A percentile compares a stretch with the other conserved stretches of the same genome.
Conservation (phyloP, 2,888 invertebrate genomes). For the Lamellibrachia satsuma region DNA sequence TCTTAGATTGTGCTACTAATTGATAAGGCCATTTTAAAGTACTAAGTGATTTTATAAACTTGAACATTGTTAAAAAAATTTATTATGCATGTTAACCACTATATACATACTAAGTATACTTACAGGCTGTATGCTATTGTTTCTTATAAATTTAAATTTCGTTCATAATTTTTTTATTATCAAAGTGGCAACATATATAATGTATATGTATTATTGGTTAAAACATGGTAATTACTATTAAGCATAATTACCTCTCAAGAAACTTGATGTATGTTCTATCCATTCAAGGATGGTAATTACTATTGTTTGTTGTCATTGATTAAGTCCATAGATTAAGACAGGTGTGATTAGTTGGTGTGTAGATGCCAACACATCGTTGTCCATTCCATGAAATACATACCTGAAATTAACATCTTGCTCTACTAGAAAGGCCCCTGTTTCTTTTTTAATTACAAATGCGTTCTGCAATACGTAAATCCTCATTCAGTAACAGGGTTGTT, state of each 20-base stretch:
- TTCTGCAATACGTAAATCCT: too few species aligned
- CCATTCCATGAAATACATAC: too few species aligned
- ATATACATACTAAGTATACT: neutral
- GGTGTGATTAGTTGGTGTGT: neutral
- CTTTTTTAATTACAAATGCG: neutral
- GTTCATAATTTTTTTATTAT: neutral
- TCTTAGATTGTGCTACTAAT: too few species aligned
- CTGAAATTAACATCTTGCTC: too few species aligned
- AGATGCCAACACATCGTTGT: neutral
- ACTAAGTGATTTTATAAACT: neutral
- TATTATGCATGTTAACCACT: neutral
- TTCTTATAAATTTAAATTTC: neutral
- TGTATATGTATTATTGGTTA: neutral
- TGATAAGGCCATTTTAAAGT: too few species aligned
- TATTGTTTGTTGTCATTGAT: neutral
- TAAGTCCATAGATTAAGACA: neutral
- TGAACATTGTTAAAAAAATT: neutral
- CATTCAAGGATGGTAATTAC: neutral
- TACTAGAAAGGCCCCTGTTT: neutral
- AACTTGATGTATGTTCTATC: too few species aligned
- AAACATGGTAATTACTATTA: too few species aligned
- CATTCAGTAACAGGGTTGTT: too few species aligned
- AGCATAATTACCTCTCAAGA: too few species aligned
- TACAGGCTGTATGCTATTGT: neutral
- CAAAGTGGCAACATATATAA: neutral